These are phyloP conservation scores for Sarcophaga rosellei DNA, from an alignment of 2,888 invertebrate genomes.

Conservation along the genomic window DNA sequence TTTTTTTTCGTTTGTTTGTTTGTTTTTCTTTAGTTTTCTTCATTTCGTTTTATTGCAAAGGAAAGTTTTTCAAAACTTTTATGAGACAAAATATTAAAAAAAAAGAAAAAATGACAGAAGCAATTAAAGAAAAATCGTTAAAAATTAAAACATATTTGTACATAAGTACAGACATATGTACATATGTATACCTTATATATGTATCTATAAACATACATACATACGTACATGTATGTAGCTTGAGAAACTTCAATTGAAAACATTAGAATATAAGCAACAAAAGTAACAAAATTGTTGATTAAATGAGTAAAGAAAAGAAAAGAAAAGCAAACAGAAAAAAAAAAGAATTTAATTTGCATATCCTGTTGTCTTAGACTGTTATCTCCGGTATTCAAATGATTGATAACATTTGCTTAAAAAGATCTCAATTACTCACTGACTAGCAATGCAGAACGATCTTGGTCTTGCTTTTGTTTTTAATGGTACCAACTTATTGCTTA, in stretches of 20 bases:
- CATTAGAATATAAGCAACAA: conserved; percentile 15
- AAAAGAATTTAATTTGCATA: conserved; percentile 36
- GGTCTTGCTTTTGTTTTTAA: not conserved
- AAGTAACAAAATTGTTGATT: conserved; percentile 35
- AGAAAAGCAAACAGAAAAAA: not conserved
- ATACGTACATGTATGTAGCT: not conserved
- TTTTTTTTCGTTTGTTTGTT: not conserved
- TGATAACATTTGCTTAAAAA: conserved; percentile 44
- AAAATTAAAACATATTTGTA: not conserved
- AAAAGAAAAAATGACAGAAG: conserved; percentile 33
- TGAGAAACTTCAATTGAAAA: conserved; percentile 35
- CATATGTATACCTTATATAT: not conserved
- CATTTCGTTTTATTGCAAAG: conserved; percentile 56
- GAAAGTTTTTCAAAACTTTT: conserved; percentile 55
- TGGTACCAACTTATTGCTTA: not conserved
- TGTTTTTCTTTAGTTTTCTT: not conserved
- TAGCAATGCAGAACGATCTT: conserved; percentile 46
- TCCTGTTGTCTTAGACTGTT: conserved; percentile 32
- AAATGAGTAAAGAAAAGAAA: not conserved
- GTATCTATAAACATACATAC: not conserved
- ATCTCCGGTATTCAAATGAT: conserved; percentile 26
- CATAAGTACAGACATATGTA: too few relatives aligned
- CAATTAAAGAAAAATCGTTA: conserved; percentile 50
- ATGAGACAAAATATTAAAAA: conserved; percentile 57
- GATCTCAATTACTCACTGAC: conserved; percentile 66